phyloP scores from a whole-genome alignment of 2,113 vertebrate species.

The Leucosticte australis region DNA sequence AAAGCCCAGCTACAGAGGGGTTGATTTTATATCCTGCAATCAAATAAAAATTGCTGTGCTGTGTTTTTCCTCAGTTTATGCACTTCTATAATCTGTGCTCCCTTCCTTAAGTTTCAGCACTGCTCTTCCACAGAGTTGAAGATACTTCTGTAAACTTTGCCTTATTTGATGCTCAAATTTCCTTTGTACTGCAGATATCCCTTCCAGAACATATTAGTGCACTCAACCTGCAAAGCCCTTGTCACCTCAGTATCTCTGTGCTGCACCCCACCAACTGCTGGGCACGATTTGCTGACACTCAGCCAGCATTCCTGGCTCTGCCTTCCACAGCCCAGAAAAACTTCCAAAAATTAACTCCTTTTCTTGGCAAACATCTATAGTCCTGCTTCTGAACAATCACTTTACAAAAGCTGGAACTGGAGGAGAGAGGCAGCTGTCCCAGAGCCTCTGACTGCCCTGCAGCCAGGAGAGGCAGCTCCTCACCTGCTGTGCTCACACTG shows the following conservation, averaged over 20 bases:
- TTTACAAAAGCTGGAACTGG: neutral
- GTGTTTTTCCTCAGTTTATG: neutral
- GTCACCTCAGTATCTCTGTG: neutral
- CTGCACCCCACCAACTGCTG: neutral
- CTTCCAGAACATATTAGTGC: neutral
- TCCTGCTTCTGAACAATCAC: neutral
- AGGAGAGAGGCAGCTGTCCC: neutral
- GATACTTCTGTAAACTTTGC: neutral
- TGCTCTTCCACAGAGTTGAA: neutral
- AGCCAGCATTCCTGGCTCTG: neutral
- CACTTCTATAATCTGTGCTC: neutral
- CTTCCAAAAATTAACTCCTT: neutral
- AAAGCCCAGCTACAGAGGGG: neutral
- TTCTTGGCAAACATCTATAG: neutral
- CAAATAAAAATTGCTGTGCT: neutral
- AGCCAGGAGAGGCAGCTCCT: neutral
- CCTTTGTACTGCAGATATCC: neutral
- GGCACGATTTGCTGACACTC: neutral
- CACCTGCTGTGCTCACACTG: neutral
- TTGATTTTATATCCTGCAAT: neutral
- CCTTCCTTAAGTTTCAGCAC: neutral
- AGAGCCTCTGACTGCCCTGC: neutral
- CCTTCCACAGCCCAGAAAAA: neutral
- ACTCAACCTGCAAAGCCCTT: neutral
- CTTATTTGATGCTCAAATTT: neutral